Evolutionary conservation across 2,797 vertebrate genomes (phyloP).

Genomic region (Etheostoma nigrum): DNA sequence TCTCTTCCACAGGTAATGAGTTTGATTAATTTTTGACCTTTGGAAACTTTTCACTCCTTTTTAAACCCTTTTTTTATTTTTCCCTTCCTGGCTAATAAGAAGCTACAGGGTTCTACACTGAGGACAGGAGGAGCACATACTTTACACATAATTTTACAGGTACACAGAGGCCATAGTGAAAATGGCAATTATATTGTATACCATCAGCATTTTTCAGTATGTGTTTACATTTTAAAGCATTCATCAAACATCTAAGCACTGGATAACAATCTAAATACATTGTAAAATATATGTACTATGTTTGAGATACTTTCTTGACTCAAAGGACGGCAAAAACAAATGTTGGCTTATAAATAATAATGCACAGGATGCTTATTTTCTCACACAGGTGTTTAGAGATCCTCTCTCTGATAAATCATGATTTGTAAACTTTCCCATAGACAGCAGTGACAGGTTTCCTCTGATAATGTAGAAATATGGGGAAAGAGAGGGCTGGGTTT

Average conservation of each 20-base stretch:
- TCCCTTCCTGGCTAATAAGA: slow-evolving; percentile 59
- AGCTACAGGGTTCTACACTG: slow-evolving; percentile 40
- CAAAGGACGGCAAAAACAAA: slow-evolving; percentile 54
- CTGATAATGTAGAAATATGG: slow-evolving; percentile 85
- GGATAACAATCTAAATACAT: neutral
- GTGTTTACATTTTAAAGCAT: neutral
- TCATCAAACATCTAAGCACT: neutral
- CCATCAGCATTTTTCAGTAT: neutral
- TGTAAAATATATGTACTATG: neutral
- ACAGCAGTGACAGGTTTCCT: slow-evolving; percentile 84
- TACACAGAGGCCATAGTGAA: slow-evolving; percentile 4
- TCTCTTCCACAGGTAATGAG: slow-evolving; percentile 80
- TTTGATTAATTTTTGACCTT: slow-evolving; percentile 87
- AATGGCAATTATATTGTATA: slow-evolving; percentile 4
- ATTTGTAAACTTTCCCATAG: slow-evolving; percentile 83
- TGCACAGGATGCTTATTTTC: slow-evolving; percentile 72
- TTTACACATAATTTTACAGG: slow-evolving; percentile 43
- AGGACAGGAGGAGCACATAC: slow-evolving; percentile 29
- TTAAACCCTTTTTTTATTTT: slow-evolving; percentile 55
- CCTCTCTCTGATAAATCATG: slow-evolving; percentile 80
- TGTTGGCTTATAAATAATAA: slow-evolving; percentile 76
- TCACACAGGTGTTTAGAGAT: slow-evolving; percentile 81
- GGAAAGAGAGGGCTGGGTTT: slow-evolving; percentile 76
- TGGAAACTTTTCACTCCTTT: slow-evolving; percentile 81
- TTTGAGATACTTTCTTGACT: slow-evolving; percentile 43